Evolutionary conservation across 2,888 invertebrate species (phyloP).

Genomic region (Biston betularia): DNA sequence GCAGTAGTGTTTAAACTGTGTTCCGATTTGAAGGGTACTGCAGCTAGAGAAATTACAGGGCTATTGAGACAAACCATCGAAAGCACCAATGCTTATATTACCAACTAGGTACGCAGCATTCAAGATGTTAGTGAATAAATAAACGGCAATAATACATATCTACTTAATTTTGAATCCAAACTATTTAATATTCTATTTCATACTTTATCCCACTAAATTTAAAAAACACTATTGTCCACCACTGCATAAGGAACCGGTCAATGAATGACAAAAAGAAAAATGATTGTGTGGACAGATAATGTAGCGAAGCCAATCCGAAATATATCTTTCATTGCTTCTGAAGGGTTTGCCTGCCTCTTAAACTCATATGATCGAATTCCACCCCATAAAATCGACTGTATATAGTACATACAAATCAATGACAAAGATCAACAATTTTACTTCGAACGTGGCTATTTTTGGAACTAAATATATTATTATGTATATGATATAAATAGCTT

Average conservation of each 20-base stretch:
- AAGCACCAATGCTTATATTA: too few relatives aligned
- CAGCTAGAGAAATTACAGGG: too few relatives aligned
- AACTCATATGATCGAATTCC: slow-evolving; percentile 49
- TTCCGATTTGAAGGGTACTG: too few relatives aligned
- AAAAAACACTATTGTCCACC: neutral
- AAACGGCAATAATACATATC: too few relatives aligned
- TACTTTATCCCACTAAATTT: neutral
- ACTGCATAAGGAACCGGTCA: neutral
- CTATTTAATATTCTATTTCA: too few relatives aligned
- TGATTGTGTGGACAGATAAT: slow-evolving; percentile 23
- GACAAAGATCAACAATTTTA: slow-evolving; percentile 43
- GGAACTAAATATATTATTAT: neutral
- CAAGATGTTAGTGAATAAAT: too few relatives aligned
- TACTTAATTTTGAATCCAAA: too few relatives aligned
- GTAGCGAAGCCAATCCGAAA: slow-evolving; percentile 21
- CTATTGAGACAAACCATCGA: too few relatives aligned
- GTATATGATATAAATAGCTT: too few relatives aligned
- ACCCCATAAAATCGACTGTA: slow-evolving; percentile 55
- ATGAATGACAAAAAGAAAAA: slow-evolving; percentile 13
- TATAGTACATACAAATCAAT: too few relatives aligned
- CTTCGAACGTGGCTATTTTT: neutral
- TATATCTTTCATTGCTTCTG: slow-evolving; percentile 40
- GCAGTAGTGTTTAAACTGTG: too few relatives aligned
- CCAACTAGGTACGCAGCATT: too few relatives aligned
- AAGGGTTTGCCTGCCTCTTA: slow-evolving; percentile 54